Evolutionary conservation across 1,140 invertebrate genomes (phyloP).

Genomic region (Bombus polaris): DNA sequence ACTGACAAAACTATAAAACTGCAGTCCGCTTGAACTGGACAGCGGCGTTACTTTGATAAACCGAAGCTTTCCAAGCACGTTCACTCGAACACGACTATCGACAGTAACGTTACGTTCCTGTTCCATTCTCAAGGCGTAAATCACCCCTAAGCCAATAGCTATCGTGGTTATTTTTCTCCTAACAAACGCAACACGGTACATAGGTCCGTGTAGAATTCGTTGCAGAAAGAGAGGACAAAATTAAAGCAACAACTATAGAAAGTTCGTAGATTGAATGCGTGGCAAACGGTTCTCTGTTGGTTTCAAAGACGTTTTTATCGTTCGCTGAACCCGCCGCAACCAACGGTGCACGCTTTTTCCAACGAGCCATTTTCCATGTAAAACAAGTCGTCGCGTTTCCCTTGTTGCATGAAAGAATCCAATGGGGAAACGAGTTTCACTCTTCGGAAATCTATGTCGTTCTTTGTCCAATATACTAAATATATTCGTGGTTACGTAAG

Average conservation of each 20-base stretch:
- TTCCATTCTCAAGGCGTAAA: neutral
- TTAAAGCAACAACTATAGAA: neutral
- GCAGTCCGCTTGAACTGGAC: neutral
- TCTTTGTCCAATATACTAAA: neutral
- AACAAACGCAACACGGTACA: too few relatives aligned
- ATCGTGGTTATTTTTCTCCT: neutral
- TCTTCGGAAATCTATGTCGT: neutral
- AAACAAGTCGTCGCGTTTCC: slow-evolving; percentile 7
- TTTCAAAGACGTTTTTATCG: slow-evolving; percentile 6
- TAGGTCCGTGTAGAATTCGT: neutral
- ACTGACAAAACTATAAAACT: neutral
- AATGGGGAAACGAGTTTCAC: neutral
- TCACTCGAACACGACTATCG: neutral
- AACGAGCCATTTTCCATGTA: neutral
- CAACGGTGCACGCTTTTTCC: neutral
- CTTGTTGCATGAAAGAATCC: neutral
- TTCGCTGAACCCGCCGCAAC: neutral
- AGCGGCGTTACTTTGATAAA: neutral
- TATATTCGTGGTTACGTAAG: neutral
- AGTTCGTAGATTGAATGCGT: neutral
- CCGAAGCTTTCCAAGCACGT: too few relatives aligned
- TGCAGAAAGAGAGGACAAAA: neutral
- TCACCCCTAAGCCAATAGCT: neutral
- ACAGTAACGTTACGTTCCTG: neutral
- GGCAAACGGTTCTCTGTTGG: neutral